phyloP scores from a whole-genome alignment of 30 jellyfish, hydroid and myxozoan genomes.

The Aurelia sp. region DNA sequence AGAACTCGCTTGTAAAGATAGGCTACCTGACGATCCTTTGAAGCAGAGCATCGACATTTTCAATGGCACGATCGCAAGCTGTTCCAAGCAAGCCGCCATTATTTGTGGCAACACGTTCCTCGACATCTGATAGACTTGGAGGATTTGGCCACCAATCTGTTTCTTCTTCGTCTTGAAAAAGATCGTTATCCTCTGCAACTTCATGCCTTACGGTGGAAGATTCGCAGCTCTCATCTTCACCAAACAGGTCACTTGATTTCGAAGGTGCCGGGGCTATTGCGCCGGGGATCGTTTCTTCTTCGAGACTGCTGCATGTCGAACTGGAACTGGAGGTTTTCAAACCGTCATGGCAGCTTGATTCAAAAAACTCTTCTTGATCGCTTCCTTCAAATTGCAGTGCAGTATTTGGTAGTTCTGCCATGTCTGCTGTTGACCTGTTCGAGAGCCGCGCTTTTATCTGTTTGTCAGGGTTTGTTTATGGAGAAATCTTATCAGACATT shows the following conservation, averaged over 20 bases:
- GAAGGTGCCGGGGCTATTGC: no score
- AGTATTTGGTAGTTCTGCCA: no score
- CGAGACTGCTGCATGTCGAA: conserved; percentile 12
- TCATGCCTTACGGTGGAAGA: background rate
- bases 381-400: background rate
- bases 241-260: no score
- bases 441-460: no score
- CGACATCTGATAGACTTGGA: conserved; percentile 10
- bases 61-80: conserved; percentile 21
- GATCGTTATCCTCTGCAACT: background rate
- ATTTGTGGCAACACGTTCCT: background rate
- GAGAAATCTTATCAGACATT: background rate
- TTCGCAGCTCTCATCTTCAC: no score
- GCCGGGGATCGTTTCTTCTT: background rate
- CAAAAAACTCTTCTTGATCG: background rate
- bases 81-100: background rate
- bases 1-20: background rate
- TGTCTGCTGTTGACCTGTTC: no score
- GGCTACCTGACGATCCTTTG: conserved; percentile 52
- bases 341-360: background rate
- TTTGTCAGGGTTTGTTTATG: no score
- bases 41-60: conserved; percentile 13
- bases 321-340: conserved; percentile 8
- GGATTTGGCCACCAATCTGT: conserved; percentile 56
- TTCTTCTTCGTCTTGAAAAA: conserved; percentile 2